Evolutionary conservation across 2,797 vertebrate genomes (phyloP).

Genomic region (Melanogrammus aeglefinus): DNA sequence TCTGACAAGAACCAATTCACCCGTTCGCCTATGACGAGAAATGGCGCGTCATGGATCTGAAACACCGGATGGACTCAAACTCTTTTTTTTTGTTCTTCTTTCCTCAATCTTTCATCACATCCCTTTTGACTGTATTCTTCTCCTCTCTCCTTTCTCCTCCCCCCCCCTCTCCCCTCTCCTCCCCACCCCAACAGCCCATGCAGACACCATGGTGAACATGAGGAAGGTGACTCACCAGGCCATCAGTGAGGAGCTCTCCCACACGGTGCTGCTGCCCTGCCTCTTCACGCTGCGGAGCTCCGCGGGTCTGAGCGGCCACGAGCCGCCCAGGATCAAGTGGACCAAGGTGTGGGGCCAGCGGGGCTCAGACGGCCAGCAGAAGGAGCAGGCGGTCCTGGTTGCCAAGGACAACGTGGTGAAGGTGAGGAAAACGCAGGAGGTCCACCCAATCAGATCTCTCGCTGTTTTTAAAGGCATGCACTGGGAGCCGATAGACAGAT

Average conservation of each 20-base stretch:
- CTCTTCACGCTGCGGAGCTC: slow-evolving; percentile 79
- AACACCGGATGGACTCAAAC: background rate
- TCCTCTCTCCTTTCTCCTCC: background rate
- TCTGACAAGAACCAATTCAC: slow-evolving; percentile 34
- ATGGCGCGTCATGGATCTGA: slow-evolving; percentile 1
- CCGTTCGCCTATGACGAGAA: slow-evolving; percentile 34
- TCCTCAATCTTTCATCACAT: background rate
- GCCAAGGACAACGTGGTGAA: slow-evolving; percentile 91
- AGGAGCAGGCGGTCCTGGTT: slow-evolving; percentile 86
- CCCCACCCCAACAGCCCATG: slow-evolving; percentile 61
- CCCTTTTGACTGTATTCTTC: background rate
- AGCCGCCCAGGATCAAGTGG: slow-evolving; percentile 92
- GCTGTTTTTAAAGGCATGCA: no score
- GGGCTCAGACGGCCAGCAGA: slow-evolving; percentile 76
- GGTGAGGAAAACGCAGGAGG: slow-evolving; percentile 44
- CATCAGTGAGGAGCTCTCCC: slow-evolving; percentile 80
- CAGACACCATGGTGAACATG: slow-evolving; percentile 84
- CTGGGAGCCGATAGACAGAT: background rate
- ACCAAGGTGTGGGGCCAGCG: slow-evolving; percentile 87
- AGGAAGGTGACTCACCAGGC: slow-evolving; percentile 80
- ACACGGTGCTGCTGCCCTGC: slow-evolving; percentile 87
- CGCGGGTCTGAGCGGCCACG: slow-evolving; percentile 57
- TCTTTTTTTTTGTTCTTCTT: background rate
- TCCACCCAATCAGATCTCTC: no score
- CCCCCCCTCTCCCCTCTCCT: background rate